phyloP scores from a whole-genome alignment of 1,140 invertebrate genomes.

The Zaprionus nigranus region DNA sequence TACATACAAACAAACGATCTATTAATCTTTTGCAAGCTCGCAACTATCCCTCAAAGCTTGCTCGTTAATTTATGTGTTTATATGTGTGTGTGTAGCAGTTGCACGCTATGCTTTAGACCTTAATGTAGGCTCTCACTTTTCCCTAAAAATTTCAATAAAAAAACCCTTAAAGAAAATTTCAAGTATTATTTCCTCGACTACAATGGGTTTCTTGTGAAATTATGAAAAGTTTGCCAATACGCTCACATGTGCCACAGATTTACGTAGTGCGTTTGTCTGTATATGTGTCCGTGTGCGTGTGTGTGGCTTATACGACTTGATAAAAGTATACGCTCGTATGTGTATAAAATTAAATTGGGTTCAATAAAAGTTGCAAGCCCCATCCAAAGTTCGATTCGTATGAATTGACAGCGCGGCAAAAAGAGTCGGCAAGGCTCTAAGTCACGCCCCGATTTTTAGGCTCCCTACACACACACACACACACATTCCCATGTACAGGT shows the following conservation, averaged over 20 bases:
- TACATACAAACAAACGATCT: neutral
- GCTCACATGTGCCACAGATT: conserved; percentile 15
- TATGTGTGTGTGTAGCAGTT: neutral
- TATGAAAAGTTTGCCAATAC: conserved; percentile 13
- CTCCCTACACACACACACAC: conserved; percentile 5
- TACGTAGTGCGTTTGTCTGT: neutral
- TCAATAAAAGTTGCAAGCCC: conserved; percentile 57
- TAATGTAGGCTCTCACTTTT: conserved; percentile 5
- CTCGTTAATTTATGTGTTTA: neutral
- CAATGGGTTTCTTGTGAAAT: conserved; percentile 7
- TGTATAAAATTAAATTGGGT: conserved; percentile 58
- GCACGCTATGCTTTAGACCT: neutral
- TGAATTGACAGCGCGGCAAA: conserved; percentile 31
- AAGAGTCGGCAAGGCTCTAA: conserved; percentile 2
- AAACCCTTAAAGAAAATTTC: conserved; percentile 2
- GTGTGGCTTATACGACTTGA: conserved; percentile 3
- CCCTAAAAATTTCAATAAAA: neutral
- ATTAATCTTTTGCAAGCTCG: conserved; percentile 1
- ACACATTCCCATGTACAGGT: neutral
- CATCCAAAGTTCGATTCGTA: conserved; percentile 25
- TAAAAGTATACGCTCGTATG: conserved; percentile 11
- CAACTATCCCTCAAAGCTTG: conserved; percentile 1
- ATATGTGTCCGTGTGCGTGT: too few species aligned
- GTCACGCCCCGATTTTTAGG: neutral
- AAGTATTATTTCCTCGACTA: conserved; percentile 11